Conservation (phyloP, 2,113 vertebrate genomes). For the Ceuthmochares aereus region DNA sequence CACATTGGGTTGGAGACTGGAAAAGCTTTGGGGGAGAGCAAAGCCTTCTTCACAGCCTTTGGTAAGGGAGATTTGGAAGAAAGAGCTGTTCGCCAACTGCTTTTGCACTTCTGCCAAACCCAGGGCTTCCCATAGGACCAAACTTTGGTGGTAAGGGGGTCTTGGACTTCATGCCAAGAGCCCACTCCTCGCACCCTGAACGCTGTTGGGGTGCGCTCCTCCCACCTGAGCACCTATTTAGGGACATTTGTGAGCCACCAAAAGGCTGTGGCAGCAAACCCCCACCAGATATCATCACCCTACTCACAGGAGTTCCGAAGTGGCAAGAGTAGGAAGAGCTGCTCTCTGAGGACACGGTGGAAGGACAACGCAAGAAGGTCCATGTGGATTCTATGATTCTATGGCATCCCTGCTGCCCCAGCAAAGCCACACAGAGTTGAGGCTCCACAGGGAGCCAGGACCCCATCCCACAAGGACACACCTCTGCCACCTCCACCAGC, state of each 20-base stretch:
- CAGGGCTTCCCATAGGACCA: fast-evolving
- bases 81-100: background rate
- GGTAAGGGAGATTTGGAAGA: background rate
- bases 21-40: background rate
- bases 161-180: fast-evolving
- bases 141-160: background rate
- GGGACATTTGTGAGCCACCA: background rate
- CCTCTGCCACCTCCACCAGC: background rate
- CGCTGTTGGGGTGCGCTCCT: no score
- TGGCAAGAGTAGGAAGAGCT: no score
- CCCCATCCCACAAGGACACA: fast-evolving
- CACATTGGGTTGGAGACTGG: no score
- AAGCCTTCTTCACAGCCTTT: background rate
- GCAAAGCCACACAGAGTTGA: background rate
- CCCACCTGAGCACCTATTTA: fast-evolving
- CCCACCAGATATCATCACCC: fast-evolving
- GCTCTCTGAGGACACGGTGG: fast-evolving
- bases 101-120: background rate
- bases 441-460: background rate
- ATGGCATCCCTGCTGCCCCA: fast-evolving
- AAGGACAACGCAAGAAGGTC: background rate
- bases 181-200: background rate
- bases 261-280: background rate
- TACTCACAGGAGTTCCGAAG: fast-evolving
- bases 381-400: no score